Evolutionary conservation across 2,113 vertebrate genomes (phyloP), one percentile per base, ranked within the genome.

Genomic region (Hydrolagus affinis): DNA sequence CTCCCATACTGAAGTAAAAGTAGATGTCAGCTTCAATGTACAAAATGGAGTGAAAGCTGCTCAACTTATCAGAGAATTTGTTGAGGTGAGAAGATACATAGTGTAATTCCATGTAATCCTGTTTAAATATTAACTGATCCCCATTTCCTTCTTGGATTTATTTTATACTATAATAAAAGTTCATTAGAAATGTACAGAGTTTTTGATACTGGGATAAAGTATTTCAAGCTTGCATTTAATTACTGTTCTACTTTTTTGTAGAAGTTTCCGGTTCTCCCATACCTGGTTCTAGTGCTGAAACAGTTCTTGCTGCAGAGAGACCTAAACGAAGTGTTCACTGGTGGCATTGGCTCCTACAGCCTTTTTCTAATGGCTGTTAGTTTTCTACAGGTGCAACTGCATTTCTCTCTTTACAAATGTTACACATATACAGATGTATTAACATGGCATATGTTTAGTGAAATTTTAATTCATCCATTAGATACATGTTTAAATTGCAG

Each of bases 21-120:
- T 99, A 88, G 98, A 99, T 93, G 99, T 99, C 94, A 99, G 98
- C 94, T 99, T 99, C 94, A 99, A 99, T 83, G 95, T 99, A 88
- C 96, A 96, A 88, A 98, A 95, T 0, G 98, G 97, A 0, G 95
- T 99, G 78, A 96, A 98, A 92, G 96, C 97, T 83, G 97, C 97
- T 64, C 93, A 95, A 85, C 97, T 99, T 89, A 98, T 99, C 91
- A 98, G 95, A 93, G 97, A 98, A 87, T 99, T 97, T 90, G 98
- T 97, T 91, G 96, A 98, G 96, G 98, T 99, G 86, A 88, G 93
- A 85, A 86, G 70, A 17, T 28, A 25, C 64, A 57, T 4, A 25
- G 21, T 57, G 57, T 25, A 44, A 71, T 57, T 23, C 17, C 17
- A 70, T 4, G 23, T 23, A 70, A 7, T 80, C 76, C 32, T 11